phyloP scores from a whole-genome alignment of 2,113 vertebrate genomes.

The Chaenocephalus aceratus region DNA sequence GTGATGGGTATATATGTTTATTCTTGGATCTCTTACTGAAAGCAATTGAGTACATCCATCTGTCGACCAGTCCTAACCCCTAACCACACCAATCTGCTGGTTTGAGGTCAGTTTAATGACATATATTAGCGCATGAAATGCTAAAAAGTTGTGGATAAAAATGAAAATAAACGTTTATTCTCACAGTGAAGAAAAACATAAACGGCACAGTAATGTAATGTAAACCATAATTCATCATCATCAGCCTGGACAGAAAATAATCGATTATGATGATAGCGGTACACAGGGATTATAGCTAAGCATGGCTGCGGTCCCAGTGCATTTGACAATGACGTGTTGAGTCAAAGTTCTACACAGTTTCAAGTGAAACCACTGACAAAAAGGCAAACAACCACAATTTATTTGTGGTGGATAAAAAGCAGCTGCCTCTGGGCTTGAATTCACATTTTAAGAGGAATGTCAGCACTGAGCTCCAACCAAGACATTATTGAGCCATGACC shows the following conservation, averaged over 20 bases:
- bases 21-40: neutral
- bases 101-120: neutral
- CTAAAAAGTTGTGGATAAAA: neutral
- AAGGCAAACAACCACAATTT: constrained; percentile 53
- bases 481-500: constrained; percentile 57
- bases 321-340: constrained; percentile 52
- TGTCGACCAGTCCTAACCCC: neutral
- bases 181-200: neutral
- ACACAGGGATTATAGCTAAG: constrained; percentile 41
- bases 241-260: constrained; percentile 34
- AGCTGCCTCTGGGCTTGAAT: constrained; percentile 50
- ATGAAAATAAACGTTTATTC: neutral
- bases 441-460: constrained; percentile 49
- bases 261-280: constrained; percentile 35
- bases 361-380: constrained; percentile 62
- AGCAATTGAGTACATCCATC: neutral
- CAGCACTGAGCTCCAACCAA: constrained; percentile 42
- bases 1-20: constrained; percentile 86
- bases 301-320: constrained; percentile 43
- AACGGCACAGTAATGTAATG: constrained; percentile 29
- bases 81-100: neutral
- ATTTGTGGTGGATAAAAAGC: constrained; percentile 47
- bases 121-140: neutral
- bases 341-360: constrained; percentile 40
- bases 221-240: constrained; percentile 46